phyloP scores from a whole-genome alignment of 2,797 vertebrate genomes.

The Spheniscus humboldti region DNA sequence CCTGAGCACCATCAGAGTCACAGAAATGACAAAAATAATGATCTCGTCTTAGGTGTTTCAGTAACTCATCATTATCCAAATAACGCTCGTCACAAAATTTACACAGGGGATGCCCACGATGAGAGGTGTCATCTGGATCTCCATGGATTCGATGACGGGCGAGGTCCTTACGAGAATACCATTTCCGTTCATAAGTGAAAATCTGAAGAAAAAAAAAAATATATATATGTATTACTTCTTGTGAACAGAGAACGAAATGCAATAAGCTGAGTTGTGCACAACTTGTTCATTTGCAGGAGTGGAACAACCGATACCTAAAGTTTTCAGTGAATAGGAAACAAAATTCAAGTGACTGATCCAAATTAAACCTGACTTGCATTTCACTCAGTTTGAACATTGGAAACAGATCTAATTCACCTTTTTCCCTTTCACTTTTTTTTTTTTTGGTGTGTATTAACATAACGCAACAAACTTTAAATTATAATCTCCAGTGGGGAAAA shows the following conservation, averaged over 20 bases:
- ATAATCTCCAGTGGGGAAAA: neutral
- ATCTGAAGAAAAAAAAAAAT: slow-evolving; percentile 74
- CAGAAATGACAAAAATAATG: slow-evolving; percentile 99
- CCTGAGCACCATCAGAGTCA: slow-evolving; percentile 94
- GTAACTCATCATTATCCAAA: slow-evolving; percentile 93
- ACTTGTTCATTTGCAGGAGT: rapidly evolving
- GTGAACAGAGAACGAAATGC: rapidly evolving
- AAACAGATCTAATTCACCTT: neutral
- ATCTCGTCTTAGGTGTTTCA: slow-evolving; percentile 93
- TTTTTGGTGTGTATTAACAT: neutral
- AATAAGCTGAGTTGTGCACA: rapidly evolving
- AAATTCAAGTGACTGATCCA: neutral
- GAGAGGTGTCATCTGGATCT: slow-evolving; percentile 95
- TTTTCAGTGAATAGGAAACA: neutral
- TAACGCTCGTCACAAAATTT: slow-evolving; percentile 98
- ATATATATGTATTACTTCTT: rapidly evolving
- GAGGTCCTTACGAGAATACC: slow-evolving; percentile 97
- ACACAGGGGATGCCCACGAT: slow-evolving; percentile 94
- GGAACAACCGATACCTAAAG: neutral
- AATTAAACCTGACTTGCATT: neutral
- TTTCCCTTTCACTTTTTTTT: neutral
- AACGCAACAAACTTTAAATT: neutral
- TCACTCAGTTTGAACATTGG: neutral
- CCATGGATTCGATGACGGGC: slow-evolving; percentile 92
- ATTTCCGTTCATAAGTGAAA: slow-evolving; percentile 91